Percentiles rank a stretch among this genome's conserved stretches.
Evolutionary conservation across 2,113 vertebrate genomes (phyloP).

Genomic region (Cyprinodon tularosa): DNA sequence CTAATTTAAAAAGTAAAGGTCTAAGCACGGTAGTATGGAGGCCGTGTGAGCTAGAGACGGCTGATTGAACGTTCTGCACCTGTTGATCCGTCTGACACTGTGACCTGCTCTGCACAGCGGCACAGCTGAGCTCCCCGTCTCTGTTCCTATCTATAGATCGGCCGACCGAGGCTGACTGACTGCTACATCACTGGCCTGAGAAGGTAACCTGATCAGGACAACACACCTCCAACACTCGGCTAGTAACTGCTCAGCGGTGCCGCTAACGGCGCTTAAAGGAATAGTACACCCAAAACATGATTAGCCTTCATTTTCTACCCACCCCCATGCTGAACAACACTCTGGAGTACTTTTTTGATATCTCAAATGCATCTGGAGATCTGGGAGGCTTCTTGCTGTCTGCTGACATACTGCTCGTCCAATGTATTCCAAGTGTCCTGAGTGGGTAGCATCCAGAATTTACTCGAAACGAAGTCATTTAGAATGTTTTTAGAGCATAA

Average conservation of each 20-base stretch:
- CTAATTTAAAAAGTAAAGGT: slow-evolving; percentile 15
- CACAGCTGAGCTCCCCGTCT: slow-evolving; percentile 79
- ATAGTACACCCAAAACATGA: too few species aligned
- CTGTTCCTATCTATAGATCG: slow-evolving; percentile 80
- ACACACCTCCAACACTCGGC: slow-evolving; percentile 43
- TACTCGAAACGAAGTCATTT: too few species aligned
- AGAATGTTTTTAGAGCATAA: too few species aligned
- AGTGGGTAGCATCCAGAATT: too few species aligned
- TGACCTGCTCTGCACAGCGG: slow-evolving; percentile 71
- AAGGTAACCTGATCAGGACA: slow-evolving; percentile 66
- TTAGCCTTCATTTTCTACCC: too few species aligned
- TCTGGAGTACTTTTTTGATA: too few species aligned
- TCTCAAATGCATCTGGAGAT: too few species aligned
- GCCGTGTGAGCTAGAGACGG: slow-evolving; percentile 19
- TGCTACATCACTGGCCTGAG: slow-evolving; percentile 51
- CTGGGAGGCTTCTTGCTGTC: too few species aligned
- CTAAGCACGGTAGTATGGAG: not conserved
- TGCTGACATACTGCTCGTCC: too few species aligned
- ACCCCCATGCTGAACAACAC: too few species aligned
- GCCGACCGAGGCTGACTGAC: slow-evolving; percentile 43
- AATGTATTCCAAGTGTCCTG: too few species aligned
- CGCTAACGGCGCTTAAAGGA: not conserved
- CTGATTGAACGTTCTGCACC: slow-evolving; percentile 66
- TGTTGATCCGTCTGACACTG: slow-evolving; percentile 74
- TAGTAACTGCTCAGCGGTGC: slow-evolving; percentile 1